Base-by-base conservation (phyloP, 1,140 invertebrate genomes). In the Philopotamus ludificatus region DNA sequence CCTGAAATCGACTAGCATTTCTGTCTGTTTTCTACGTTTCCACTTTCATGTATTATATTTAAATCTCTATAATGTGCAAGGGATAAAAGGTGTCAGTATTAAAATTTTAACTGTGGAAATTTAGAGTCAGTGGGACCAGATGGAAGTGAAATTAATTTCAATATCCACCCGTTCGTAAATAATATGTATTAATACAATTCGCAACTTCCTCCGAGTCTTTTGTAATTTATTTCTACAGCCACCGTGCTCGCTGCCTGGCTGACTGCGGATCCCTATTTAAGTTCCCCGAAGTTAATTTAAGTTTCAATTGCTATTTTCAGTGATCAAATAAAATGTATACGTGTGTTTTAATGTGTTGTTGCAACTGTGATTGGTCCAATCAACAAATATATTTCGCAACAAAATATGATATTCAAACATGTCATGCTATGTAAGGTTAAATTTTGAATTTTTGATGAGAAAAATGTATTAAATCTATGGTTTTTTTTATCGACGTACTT, bases 221-320 rank as follows among this genome's bases (percentile, higher is more conserved):
- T 55, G 53, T 55, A 26, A 55, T 55, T 55, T 55, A 55, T 41
- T 55, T 55, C 15, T 41, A 3, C 53, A 55, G 28, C 4, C 4
- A 12, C 28, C 12, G 28, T 4, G 28, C 12, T 34, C 12, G 28
- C 28, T 34, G 28, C 4, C 12, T 34, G 34, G 53, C 16, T 55
- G 53, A 41, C 53, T 41, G 53, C 34, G 53, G 41, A 55, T 55
- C 34, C 53, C 25, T 41, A 55, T 55, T 55, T 39, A 55, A 55
- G 53, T 55, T 55, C 34, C 53, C 12, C 26, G 53, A 55, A 55
- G 53, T 55, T 55, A 55, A 55, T 55, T 55, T 55, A 55, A 55
- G 53, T 55, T 55, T 55, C 53, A 55, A 55, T 55, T 55, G 53
- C 53, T 55, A 12, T 55, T 55, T 55, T 55, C 53, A n/a, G 53